A percentile compares a stretch with the other conserved stretches of the same genome.
Evolutionary conservation across 2,113 vertebrate species (phyloP).

Genomic region (Gnathonemus longibarbis): DNA sequence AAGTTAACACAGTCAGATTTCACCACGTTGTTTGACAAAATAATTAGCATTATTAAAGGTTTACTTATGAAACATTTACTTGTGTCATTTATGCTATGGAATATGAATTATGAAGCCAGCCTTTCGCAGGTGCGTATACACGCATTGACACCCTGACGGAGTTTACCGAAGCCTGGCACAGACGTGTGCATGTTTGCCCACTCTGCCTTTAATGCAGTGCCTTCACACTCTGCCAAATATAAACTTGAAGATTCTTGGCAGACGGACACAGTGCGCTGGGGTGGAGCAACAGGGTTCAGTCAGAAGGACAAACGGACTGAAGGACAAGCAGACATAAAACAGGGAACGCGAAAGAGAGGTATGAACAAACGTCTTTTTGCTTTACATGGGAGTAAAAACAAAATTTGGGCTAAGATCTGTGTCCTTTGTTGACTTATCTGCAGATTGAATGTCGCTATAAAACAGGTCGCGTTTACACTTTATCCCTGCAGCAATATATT

Average conservation of each 20-base stretch:
- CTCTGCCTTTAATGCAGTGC: background rate
- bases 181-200: background rate
- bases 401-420: background rate
- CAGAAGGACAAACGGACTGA: conserved; percentile 58
- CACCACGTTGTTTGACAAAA: background rate
- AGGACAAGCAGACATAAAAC: conserved; percentile 16
- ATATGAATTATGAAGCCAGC: background rate
- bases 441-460: background rate
- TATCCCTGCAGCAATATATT: background rate
- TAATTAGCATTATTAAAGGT: background rate
- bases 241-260: conserved; percentile 56
- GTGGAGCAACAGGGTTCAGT: conserved; percentile 47
- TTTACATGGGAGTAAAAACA: background rate
- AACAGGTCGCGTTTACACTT: background rate
- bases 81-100: background rate
- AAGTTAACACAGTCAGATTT: background rate
- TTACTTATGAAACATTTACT: background rate
- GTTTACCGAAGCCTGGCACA: background rate
- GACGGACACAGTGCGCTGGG: conserved; percentile 35
- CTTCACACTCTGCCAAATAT: conserved; percentile 57
- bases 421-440: background rate
- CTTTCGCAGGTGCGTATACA: background rate
- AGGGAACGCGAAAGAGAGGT: background rate
- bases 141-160: background rate
- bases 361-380: background rate